Evolutionary conservation across 1,140 invertebrate genomes (phyloP).

Genomic region (Pinna nobilis): DNA sequence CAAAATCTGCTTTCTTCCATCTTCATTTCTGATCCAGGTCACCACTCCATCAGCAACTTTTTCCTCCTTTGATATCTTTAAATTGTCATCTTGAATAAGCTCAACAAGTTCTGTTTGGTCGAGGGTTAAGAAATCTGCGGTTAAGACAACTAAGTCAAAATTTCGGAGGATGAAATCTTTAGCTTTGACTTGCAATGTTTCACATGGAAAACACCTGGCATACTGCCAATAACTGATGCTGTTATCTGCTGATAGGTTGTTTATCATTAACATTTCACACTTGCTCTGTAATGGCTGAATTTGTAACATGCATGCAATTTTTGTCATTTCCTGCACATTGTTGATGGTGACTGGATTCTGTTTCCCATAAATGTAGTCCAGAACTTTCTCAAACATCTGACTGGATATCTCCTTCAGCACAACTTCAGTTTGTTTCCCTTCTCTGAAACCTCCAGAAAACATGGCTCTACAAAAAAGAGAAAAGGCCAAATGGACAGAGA

Average conservation of each 20-base stretch:
- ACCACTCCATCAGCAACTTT: background rate
- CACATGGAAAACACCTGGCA: background rate
- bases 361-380: background rate
- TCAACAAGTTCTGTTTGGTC: background rate
- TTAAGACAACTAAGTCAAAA: background rate
- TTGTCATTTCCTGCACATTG: background rate
- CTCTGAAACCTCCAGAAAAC: background rate
- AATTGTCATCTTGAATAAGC: background rate
- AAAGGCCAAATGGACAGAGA: too few relatives aligned
- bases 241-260: background rate
- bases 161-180: background rate
- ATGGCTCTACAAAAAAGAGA: background rate
- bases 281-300: background rate
- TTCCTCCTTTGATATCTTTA: background rate
- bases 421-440: background rate
- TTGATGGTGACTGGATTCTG: background rate
- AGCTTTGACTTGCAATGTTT: background rate
- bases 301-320: background rate
- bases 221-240: background rate
- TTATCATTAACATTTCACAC: background rate
- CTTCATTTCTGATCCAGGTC: background rate
- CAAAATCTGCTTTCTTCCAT: background rate
- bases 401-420: background rate
- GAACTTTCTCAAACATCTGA: background rate
- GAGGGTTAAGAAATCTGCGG: background rate